phyloP scores from a whole-genome alignment of 53 echinoderm and acorn worm species.

The Luidia sarsii region DNA sequence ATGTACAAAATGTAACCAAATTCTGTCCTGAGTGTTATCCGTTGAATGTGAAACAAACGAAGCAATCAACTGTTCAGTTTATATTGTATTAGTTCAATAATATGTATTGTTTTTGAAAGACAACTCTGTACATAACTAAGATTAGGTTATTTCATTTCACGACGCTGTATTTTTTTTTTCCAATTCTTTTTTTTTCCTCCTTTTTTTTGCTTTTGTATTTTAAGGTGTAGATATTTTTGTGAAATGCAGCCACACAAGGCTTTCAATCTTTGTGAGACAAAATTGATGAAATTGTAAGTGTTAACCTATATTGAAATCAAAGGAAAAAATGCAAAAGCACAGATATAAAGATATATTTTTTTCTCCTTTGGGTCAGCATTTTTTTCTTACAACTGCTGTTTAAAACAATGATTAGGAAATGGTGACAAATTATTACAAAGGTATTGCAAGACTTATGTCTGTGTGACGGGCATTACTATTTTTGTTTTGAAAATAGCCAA shows the following conservation, averaged over 20 bases:
- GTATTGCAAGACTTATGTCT: too few species aligned
- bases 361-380: slow-evolving; percentile 24
- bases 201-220: slow-evolving; percentile 24
- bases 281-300: slow-evolving; percentile 12
- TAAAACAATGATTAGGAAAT: too few species aligned
- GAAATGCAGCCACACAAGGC: slow-evolving; percentile 16
- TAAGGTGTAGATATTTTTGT: slow-evolving; percentile 57
- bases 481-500: too few species aligned
- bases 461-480: too few species aligned
- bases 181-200: not conserved
- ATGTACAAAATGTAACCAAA: too few species aligned
- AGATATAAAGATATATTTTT: slow-evolving; percentile 17
- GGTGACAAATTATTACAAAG: too few species aligned
- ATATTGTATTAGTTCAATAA: slow-evolving; percentile 27
- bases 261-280: slow-evolving; percentile 36
- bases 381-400: too few species aligned
- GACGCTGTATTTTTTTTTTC: not conserved
- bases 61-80: slow-evolving; percentile 10
- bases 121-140: slow-evolving; percentile 51
- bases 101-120: slow-evolving; percentile 2
- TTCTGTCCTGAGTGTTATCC: too few species aligned
- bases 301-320: slow-evolving; percentile 6
- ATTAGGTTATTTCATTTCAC: slow-evolving; percentile 22
- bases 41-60: too few species aligned
- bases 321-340: not conserved